Conservation (phyloP, 1,140 invertebrate genomes). For the Apis dorsata region DNA sequence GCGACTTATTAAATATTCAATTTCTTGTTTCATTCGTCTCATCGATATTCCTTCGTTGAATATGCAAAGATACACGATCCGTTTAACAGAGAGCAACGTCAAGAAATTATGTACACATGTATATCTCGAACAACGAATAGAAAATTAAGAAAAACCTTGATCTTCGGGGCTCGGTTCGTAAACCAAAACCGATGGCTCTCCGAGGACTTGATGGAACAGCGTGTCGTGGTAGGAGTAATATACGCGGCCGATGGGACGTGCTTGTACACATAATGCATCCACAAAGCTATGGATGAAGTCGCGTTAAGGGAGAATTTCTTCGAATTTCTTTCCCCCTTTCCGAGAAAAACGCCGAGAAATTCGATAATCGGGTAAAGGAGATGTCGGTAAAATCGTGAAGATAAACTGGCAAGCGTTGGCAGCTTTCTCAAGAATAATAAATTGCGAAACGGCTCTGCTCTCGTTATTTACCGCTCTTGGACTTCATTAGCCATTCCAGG, state of each 20-base stretch:
- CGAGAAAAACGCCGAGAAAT: too few species aligned
- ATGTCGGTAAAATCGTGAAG: neutral
- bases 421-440: neutral
- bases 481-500: conserved; percentile 23
- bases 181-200: conserved; percentile 17
- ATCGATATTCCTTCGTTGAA: neutral
- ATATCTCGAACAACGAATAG: neutral
- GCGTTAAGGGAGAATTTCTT: neutral
- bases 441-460: neutral
- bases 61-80: conserved; percentile 22
- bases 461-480: conserved; percentile 1
- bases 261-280: neutral
- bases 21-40: neutral
- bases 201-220: neutral
- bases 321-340: too few species aligned
- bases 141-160: neutral
- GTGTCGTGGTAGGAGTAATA: too few species aligned
- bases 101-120: neutral
- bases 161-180: neutral
- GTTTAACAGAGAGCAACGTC: neutral
- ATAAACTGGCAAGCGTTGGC: neutral
- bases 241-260: neutral
- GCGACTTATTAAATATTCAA: conserved; percentile 3
- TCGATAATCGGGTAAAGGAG: neutral
- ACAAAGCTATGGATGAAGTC: neutral